These are phyloP conservation scores for Campoplex capitator DNA, from an alignment of 2,888 invertebrate genomes.

Conservation along the genomic window DNA sequence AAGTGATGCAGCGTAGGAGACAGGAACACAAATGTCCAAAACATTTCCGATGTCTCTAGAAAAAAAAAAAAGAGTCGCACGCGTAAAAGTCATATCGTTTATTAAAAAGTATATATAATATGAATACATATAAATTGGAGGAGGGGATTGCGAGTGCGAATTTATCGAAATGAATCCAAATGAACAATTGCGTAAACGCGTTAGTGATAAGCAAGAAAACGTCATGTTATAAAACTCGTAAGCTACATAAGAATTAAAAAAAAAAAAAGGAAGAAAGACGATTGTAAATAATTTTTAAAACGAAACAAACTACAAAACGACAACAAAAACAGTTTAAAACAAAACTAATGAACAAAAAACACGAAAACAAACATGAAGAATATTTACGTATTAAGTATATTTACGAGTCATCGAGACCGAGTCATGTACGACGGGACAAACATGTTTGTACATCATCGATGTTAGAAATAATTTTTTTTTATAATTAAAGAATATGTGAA, in stretches of 20 bases:
- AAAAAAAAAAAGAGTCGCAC: slow-evolving; percentile 23
- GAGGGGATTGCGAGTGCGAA: slow-evolving; percentile 17
- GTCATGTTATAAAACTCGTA: slow-evolving; percentile 47
- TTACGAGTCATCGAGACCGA: slow-evolving; percentile 55
- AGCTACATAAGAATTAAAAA: slow-evolving; percentile 36
- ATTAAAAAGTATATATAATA: slow-evolving; percentile 31
- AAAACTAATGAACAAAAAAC: slow-evolving; percentile 27
- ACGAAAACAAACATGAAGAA: slow-evolving; percentile 45
- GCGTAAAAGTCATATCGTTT: slow-evolving; percentile 67
- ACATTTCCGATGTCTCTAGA: slow-evolving; percentile 10
- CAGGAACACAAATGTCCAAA: background rate
- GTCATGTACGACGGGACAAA: slow-evolving; percentile 44
- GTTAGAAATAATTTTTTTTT: slow-evolving; percentile 53
- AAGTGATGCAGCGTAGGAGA: slow-evolving; percentile 20
- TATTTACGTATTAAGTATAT: slow-evolving; percentile 55
- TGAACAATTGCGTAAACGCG: slow-evolving; percentile 49
- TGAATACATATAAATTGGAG: slow-evolving; percentile 17
- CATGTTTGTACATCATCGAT: slow-evolving; percentile 60
- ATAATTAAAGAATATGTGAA: slow-evolving; percentile 20
- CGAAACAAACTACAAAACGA: slow-evolving; percentile 12
- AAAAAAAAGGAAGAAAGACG: slow-evolving; percentile 31
- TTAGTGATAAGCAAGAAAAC: slow-evolving; percentile 41
- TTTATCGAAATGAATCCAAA: slow-evolving; percentile 46
- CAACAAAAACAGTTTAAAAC: background rate
- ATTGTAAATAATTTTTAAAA: slow-evolving; percentile 67